Percentiles rank a stretch among this genome's conserved stretches.
These are phyloP conservation scores for Hydroisotoma schaefferi DNA, from an alignment of 2,888 invertebrate genomes.

Conservation along the genomic window DNA sequence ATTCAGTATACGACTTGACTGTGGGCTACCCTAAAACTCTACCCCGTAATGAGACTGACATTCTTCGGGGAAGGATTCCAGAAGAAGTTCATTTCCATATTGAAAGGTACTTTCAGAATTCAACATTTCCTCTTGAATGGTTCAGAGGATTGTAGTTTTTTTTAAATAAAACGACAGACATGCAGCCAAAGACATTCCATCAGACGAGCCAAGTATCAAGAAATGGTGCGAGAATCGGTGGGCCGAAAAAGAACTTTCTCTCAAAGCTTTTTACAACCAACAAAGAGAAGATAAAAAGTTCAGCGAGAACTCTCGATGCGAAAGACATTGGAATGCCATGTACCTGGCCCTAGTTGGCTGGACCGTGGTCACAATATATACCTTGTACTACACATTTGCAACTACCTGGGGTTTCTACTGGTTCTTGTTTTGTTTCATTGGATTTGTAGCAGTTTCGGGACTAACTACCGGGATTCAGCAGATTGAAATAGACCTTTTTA, in stretches of 20 bases:
- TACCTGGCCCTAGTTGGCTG: slow-evolving; percentile 63
- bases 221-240: slow-evolving; percentile 65
- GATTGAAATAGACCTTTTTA: slow-evolving; percentile 54
- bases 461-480: slow-evolving; percentile 62
- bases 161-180: slow-evolving; percentile 55
- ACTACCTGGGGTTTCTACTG: slow-evolving; percentile 57
- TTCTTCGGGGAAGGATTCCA: slow-evolving; percentile 66
- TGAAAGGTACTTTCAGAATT: slow-evolving; percentile 57
- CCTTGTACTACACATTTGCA: slow-evolving; percentile 53
- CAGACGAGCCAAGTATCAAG: slow-evolving; percentile 59
- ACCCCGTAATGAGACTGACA: slow-evolving; percentile 71
- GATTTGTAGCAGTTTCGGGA: slow-evolving; percentile 59
- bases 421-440: slow-evolving; percentile 58
- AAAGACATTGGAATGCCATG: slow-evolving; percentile 52
- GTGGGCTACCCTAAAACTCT: slow-evolving; percentile 74
- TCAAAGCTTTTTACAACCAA: slow-evolving; percentile 58
- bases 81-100: slow-evolving; percentile 72
- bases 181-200: slow-evolving; percentile 60
- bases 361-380: slow-evolving; percentile 59
- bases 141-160: neutral
- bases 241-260: slow-evolving; percentile 63
- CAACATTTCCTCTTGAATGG: too few species aligned
- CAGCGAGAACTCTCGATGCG: slow-evolving; percentile 25
- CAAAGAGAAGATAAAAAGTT: slow-evolving; percentile 17
- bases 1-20: slow-evolving; percentile 79